Conservation (phyloP, 2,113 vertebrate species). For the Sinosuthora webbiana region DNA sequence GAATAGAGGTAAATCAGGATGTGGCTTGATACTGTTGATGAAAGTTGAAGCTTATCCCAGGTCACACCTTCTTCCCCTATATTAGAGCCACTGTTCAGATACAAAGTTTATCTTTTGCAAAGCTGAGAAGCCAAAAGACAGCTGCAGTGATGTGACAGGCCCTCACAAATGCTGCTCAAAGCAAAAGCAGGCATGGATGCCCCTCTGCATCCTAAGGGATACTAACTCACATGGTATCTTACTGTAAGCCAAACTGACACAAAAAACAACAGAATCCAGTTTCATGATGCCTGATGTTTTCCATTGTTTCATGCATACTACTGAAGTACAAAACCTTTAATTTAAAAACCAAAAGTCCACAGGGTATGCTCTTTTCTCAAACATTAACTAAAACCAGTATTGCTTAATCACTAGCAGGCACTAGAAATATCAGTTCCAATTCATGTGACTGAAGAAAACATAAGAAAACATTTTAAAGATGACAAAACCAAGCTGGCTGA, state of each 20-base stretch:
- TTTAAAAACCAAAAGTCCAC: not conserved
- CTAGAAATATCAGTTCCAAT: not conserved
- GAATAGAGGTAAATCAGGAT: not conserved
- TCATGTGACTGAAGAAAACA: not conserved
- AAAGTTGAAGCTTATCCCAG: not conserved
- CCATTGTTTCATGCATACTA: not conserved
- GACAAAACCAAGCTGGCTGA: not conserved
- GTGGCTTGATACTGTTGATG: not conserved
- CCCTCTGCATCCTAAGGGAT: not conserved
- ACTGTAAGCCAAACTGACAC: not conserved
- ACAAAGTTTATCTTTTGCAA: not conserved
- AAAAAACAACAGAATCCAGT: not conserved
- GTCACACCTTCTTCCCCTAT: not conserved
- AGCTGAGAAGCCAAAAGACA: not conserved
- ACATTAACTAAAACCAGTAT: not conserved
- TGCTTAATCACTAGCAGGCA: not conserved
- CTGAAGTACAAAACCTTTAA: not conserved
- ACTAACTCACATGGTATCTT: not conserved
- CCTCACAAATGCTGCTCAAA: not conserved
- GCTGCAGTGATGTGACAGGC: not conserved
- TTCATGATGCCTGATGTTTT: not conserved
- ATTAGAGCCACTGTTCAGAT: not conserved
- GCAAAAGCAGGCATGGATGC: fast-evolving
- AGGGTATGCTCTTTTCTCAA: not conserved
- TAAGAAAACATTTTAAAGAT: not conserved